Base-by-base conservation (phyloP, 2,113 vertebrate genomes). In the Aegypius monachus region DNA sequence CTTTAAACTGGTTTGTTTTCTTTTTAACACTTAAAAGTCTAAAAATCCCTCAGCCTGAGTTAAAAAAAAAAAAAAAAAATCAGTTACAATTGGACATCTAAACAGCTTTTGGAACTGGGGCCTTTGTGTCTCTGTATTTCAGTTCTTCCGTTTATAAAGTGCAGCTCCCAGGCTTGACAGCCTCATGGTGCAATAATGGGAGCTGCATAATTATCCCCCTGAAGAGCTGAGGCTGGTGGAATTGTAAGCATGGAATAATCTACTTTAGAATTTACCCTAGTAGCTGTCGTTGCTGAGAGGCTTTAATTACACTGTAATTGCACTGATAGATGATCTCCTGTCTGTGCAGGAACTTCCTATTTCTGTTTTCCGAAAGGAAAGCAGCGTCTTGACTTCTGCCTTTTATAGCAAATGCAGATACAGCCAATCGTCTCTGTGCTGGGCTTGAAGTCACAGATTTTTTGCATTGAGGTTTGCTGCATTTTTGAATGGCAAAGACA, bases 231-330 rank as follows among this genome's bases (percentile, higher is more conserved):
- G 77, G 94, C 89, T 96, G 94, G 91, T 77, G 86, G 89, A 78
- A 79, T 89, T 93, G 93, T 67, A 59, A 72, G 89, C 65, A 10
- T 27, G 52, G 93, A 96, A 94, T 96, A 96, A 96, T 96, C 91
- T 87, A 16, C 93, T 97, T 87, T 79, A 94, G 65, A 89, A 85
- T 93, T 93, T 75, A 62, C 89, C 83, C 70, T 23, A 5, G 56
- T 88, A 91, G 95, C 95, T 96, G 95, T 94, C 89, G 0, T 72
- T 72, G 95, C 91, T 89, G 91, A 79, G 95, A 97, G 65, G 91
- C 86, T 94, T 96, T 96, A 96, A 96, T 97, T 96, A 81, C 87
- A 11, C 83, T 79, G 81, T 89, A 95, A 93, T 96, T 96, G 86
- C 86, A 55, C 73, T 75, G 91, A 87, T 20, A 65, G 91, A 96